Percentiles rank a stretch among this genome's conserved stretches.
phyloP scores from a whole-genome alignment of 64 coral and sea anemone species.

The Dendronephthya gigantea region DNA sequence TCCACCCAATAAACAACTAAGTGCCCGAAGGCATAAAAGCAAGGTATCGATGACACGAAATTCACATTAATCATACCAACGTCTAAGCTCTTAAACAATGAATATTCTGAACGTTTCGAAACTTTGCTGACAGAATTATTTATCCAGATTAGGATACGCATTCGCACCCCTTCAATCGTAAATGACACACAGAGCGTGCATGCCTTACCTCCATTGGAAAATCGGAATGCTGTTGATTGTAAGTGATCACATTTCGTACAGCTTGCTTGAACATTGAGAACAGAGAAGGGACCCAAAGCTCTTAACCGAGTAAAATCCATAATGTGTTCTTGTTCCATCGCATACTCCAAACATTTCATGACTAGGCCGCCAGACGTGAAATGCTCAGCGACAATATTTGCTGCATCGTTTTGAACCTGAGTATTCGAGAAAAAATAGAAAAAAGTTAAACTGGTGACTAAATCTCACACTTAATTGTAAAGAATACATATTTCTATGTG shows the following conservation, averaged over 20 bases:
- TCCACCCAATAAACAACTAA: too few relatives aligned
- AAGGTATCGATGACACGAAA: too few relatives aligned
- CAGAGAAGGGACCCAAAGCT: background rate
- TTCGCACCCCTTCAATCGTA: too few relatives aligned
- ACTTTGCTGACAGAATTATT: too few relatives aligned
- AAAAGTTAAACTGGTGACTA: too few relatives aligned
- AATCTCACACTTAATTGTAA: too few relatives aligned
- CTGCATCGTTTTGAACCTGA: background rate
- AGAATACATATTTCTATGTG: too few relatives aligned
- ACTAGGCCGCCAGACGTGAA: background rate
- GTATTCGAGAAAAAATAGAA: background rate
- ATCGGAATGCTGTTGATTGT: conserved; percentile 13
- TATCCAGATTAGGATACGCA: too few relatives aligned
- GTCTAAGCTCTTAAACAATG: too few relatives aligned
- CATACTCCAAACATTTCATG: conserved; percentile 5
- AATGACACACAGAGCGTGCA: background rate
- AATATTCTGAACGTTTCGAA: too few relatives aligned
- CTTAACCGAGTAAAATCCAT: conserved; percentile 6
- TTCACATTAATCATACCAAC: too few relatives aligned
- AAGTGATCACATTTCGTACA: conserved; percentile 6
- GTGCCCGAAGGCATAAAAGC: too few relatives aligned
- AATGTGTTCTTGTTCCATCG: conserved; percentile 9
- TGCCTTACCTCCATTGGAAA: conserved; percentile 13
- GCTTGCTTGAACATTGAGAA: conserved; percentile 17
- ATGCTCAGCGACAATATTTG: background rate